Evolutionary conservation across 2,797 vertebrate species (phyloP).

Genomic region (Diceros bicornis): DNA sequence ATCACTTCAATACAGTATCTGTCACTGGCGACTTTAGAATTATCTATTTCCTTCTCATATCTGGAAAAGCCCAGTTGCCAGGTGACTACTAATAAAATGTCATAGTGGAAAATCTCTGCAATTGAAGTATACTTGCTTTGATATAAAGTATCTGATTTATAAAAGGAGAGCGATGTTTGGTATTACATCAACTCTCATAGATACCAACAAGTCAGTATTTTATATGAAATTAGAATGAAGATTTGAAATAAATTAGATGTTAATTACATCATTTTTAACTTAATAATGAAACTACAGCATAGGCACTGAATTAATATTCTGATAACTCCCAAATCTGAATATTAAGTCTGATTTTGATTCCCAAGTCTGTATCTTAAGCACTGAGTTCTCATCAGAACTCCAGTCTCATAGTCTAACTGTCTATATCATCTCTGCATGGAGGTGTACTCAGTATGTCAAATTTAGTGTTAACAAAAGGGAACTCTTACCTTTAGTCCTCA

Average conservation of each 20-base stretch:
- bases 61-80: conserved; percentile 76
- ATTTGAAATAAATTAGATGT: conserved; percentile 33
- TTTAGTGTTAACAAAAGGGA: neutral
- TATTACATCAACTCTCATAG: conserved; percentile 34
- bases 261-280: conserved; percentile 6
- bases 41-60: conserved; percentile 81
- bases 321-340: neutral
- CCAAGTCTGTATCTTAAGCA: neutral
- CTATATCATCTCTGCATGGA: neutral
- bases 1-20: conserved; percentile 83
- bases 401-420: neutral
- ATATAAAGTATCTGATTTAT: conserved; percentile 72
- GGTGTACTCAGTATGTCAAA: neutral
- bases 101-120: conserved; percentile 67
- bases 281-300: neutral
- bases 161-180: conserved; percentile 54
- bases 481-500: neutral
- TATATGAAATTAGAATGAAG: conserved; percentile 49
- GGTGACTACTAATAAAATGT: conserved; percentile 86
- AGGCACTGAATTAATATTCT: neutral
- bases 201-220: neutral
- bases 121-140: conserved; percentile 73
- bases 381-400: neutral
- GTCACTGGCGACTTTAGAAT: conserved; percentile 79
- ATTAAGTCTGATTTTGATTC: neutral